Evolutionary conservation across 2,113 vertebrate genomes (phyloP).

Genomic region (Addax nasomaculatus): DNA sequence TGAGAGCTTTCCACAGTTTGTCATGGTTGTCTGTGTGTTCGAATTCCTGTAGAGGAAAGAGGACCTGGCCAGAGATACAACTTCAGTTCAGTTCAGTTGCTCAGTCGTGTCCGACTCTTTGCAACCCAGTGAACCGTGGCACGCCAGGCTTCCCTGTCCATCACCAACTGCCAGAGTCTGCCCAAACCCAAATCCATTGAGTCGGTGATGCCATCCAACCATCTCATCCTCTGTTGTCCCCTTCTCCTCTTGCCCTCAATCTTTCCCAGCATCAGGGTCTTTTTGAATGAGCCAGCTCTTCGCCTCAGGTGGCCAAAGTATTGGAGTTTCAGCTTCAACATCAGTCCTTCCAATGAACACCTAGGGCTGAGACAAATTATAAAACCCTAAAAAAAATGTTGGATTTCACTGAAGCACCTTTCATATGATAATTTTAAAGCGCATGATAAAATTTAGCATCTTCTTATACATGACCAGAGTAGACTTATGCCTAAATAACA

Average conservation of each 20-base stretch:
- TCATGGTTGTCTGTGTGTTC: not conserved
- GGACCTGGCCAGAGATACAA: not conserved
- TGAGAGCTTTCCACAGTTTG: not conserved
- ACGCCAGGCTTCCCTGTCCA: not conserved
- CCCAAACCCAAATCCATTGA: not conserved
- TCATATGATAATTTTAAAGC: not conserved
- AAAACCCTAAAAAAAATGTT: not conserved
- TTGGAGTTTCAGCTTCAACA: not conserved
- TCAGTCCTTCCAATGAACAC: not conserved
- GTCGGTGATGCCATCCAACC: not conserved
- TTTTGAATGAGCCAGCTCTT: not conserved
- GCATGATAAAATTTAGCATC: not conserved
- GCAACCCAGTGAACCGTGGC: fast-evolving
- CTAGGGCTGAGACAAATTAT: not conserved
- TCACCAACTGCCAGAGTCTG: not conserved
- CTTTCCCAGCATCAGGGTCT: not conserved
- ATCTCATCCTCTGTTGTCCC: not conserved
- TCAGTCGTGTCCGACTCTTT: not conserved
- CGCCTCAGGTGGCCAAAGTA: not conserved
- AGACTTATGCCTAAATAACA: not conserved
- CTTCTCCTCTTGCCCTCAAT: not conserved
- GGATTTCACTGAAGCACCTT: not conserved
- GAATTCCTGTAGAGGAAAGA: not conserved
- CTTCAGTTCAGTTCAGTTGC: not conserved
- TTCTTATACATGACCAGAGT: not conserved